These are phyloP conservation scores for Galendromus occidentalis DNA, from an alignment of 1,140 invertebrate genomes.

Conservation along the genomic window DNA sequence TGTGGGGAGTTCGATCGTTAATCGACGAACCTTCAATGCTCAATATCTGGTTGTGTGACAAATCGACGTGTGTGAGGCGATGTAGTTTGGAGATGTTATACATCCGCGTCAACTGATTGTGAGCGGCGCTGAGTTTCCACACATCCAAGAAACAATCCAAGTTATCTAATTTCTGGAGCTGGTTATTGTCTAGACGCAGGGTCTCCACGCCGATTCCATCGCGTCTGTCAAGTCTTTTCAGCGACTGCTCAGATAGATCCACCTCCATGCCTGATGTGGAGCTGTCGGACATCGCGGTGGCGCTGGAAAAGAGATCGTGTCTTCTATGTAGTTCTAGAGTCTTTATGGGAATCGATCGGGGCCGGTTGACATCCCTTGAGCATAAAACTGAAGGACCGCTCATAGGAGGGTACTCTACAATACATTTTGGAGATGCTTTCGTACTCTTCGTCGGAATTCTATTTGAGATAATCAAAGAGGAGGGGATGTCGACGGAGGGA, in stretches of 20 bases:
- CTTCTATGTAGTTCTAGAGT: no score
- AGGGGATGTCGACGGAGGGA: no score
- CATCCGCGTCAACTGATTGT: conserved; percentile 36
- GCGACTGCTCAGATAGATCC: conserved; percentile 28
- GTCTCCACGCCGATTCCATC: conserved; percentile 37
- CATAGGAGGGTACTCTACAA: no score
- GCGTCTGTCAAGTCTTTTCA: conserved; percentile 29
- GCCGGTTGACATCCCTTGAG: no score
- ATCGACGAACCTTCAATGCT: conserved; percentile 50
- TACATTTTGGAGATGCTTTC: no score
- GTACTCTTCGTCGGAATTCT: no score
- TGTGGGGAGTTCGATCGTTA: neutral
- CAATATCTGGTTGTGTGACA: conserved; percentile 65
- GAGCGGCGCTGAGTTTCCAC: conserved; percentile 43
- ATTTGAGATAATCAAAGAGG: no score
- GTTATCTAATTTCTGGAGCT: conserved; percentile 61
- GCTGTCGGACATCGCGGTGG: neutral
- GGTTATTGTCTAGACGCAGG: conserved; percentile 64
- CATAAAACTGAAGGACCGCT: no score
- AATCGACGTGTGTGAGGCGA: conserved; percentile 53
- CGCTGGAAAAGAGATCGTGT: no score
- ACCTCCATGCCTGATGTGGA: conserved; percentile 15
- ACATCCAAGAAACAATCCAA: conserved; percentile 55
- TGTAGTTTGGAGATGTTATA: conserved; percentile 56
- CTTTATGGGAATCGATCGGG: no score